Base-by-base conservation (phyloP, 2,797 vertebrate species). In the Gobio occitaniae region DNA sequence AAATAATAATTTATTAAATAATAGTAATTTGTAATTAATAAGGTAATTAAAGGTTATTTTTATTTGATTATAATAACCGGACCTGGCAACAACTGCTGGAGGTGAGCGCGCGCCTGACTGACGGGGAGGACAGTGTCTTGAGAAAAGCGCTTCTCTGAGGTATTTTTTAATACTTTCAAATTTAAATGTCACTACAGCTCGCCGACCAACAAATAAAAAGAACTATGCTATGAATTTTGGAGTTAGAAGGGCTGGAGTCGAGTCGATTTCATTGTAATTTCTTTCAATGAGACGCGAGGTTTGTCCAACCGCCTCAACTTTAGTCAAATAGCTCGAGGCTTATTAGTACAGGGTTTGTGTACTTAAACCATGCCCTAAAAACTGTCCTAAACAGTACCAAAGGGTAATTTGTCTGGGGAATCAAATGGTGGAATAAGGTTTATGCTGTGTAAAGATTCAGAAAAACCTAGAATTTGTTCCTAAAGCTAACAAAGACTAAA, bases 1-100 rank as follows among this genome's bases (percentile, higher is more conserved):
- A 38, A 16, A 16, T 25, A 0, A 29, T 36, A 1, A n/a, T 36
- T 38, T 56, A 13, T 21, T 36, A 75, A 52, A 54, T 19, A 54
- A 21, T 36, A 75, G 16, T 25, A 17, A 0, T 12, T 13, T 47
- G 15, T 25, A 2, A 25, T 13, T 7, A n/a, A n/a, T 78, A 11
- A 6, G 7, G 11, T 38, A 12, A 21, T 36, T 8, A 21, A 54
- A 8, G 0, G 12, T 10, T 63, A 9, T 19, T 38, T 44, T 44
- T 2, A 17, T 5, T 1, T 66, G 17, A 16, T 36, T 21, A 80
- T 8, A 66, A 36, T 6, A 36, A 6, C 17, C 6, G 78, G 61
- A 66, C 61, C 13, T 80, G 78, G 78, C 78, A 80, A 80, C 78
- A 80, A 0, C 29, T 32, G 25, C 38, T 65, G 3, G 44, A 13